phyloP scores from a whole-genome alignment of 1,140 invertebrate genomes.

The Trissolcus basalis region DNA sequence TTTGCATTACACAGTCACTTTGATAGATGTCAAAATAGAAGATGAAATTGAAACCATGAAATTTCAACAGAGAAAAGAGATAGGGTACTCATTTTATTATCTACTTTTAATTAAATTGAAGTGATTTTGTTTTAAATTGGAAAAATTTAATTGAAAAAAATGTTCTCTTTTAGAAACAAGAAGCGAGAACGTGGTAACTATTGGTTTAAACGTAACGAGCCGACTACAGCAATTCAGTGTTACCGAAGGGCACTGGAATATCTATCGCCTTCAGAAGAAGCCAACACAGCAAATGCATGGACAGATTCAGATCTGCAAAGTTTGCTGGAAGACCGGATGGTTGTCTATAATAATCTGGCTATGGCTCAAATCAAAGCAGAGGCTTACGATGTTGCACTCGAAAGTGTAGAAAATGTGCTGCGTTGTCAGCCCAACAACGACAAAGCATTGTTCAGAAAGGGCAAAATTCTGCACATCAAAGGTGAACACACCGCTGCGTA shows the following conservation, averaged over 20 bases:
- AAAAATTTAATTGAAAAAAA: background rate
- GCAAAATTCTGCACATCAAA: constrained; percentile 80
- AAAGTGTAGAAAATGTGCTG: constrained; percentile 87
- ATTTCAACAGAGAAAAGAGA: constrained; percentile 78
- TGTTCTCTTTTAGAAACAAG: constrained; percentile 76
- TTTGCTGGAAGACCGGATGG: constrained; percentile 85
- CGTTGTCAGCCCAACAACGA: constrained; percentile 89
- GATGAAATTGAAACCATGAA: constrained; percentile 80
- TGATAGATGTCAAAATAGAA: constrained; percentile 81
- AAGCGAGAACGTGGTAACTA: constrained; percentile 92
- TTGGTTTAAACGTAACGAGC: constrained; percentile 89
- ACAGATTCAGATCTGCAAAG: constrained; percentile 78
- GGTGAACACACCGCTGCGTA: constrained; percentile 80
- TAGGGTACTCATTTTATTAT: constrained; percentile 77
- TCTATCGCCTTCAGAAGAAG: constrained; percentile 82
- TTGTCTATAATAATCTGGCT: constrained; percentile 93
- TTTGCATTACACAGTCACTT: constrained; percentile 81
- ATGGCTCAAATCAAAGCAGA: constrained; percentile 91
- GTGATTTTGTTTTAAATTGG: too few relatives aligned
- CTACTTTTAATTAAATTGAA: background rate
- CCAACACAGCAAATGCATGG: constrained; percentile 58
- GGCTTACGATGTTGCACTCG: constrained; percentile 87
- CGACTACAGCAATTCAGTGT: constrained; percentile 86
- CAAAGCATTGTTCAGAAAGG: constrained; percentile 92
- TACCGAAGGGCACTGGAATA: constrained; percentile 90